These are phyloP conservation scores for Balanococcus diminutus DNA, from an alignment of 2,888 invertebrate genomes.

Conservation along the genomic window DNA sequence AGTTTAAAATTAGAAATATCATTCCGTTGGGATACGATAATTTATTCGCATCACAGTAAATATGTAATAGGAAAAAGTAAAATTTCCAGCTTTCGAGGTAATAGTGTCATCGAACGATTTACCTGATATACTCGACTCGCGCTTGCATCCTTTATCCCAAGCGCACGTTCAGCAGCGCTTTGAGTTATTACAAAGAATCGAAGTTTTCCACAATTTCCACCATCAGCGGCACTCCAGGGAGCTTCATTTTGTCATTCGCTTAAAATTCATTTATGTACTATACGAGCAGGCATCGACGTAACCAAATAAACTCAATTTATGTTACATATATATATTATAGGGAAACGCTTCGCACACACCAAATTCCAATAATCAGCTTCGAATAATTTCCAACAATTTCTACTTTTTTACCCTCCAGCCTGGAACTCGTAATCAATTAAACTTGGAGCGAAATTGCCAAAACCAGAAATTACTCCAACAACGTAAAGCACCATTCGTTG, in stretches of 20 bases:
- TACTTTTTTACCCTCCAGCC: background rate
- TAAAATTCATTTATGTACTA: slow-evolving; percentile 1
- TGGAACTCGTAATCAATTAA: slow-evolving; percentile 10
- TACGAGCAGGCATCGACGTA: background rate
- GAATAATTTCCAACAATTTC: background rate
- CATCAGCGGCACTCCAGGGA: slow-evolving; percentile 14
- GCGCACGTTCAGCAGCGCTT: background rate
- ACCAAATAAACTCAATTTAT: slow-evolving; percentile 13
- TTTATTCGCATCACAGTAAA: slow-evolving; percentile 12
- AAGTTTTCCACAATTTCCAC: slow-evolving; percentile 19
- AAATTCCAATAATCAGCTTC: background rate
- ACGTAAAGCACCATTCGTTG: background rate
- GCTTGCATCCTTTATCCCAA: background rate
- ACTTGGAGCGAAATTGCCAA: slow-evolving; percentile 17
- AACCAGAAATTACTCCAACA: background rate
- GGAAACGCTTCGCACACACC: background rate
- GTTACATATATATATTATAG: no score
- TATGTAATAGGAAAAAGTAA: background rate
- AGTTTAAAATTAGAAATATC: slow-evolving; percentile 1
- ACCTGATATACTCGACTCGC: background rate
- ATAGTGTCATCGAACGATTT: slow-evolving; percentile 1
- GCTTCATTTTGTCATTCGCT: background rate
- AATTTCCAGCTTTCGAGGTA: background rate
- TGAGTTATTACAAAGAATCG: slow-evolving; percentile 7
- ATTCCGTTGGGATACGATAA: background rate